These are phyloP conservation scores for Hirudo medicinalis DNA, from an alignment of 1,140 invertebrate species.

Conservation along the genomic window DNA sequence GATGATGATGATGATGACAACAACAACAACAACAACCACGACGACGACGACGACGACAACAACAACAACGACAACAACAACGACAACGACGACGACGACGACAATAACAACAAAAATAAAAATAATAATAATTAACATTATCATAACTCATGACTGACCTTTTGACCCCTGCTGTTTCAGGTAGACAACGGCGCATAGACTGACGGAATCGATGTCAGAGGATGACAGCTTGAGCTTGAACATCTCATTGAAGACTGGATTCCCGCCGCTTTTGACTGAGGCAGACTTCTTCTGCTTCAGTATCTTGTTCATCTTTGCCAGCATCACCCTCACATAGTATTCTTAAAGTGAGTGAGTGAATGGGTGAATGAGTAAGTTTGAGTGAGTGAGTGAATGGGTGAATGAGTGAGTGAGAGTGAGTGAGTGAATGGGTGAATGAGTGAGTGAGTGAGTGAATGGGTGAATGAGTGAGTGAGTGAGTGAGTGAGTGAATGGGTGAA, in stretches of 20 bases:
- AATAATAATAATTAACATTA: too few species aligned
- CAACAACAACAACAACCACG: too few species aligned
- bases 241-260: slow-evolving; percentile 54
- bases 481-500: too few species aligned
- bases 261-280: slow-evolving; percentile 37
- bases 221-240: slow-evolving; percentile 53
- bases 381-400: neutral
- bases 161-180: slow-evolving; percentile 30
- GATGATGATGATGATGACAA: too few species aligned
- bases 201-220: slow-evolving; percentile 54
- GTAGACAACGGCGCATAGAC: slow-evolving; percentile 44
- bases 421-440: neutral
- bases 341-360: slow-evolving; percentile 33
- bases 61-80: too few species aligned
- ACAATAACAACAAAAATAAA: too few species aligned
- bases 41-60: too few species aligned
- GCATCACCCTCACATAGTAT: slow-evolving; percentile 51
- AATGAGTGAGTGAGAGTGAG: neutral
- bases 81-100: too few species aligned
- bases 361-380: too few species aligned
- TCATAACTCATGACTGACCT: slow-evolving; percentile 12
- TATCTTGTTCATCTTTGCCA: slow-evolving; percentile 55
- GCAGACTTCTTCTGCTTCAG: slow-evolving; percentile 56
- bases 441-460: neutral
- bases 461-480: neutral